These are phyloP conservation scores for Deroplatys truncata DNA, from an alignment of 2,888 invertebrate species.

Conservation along the genomic window DNA sequence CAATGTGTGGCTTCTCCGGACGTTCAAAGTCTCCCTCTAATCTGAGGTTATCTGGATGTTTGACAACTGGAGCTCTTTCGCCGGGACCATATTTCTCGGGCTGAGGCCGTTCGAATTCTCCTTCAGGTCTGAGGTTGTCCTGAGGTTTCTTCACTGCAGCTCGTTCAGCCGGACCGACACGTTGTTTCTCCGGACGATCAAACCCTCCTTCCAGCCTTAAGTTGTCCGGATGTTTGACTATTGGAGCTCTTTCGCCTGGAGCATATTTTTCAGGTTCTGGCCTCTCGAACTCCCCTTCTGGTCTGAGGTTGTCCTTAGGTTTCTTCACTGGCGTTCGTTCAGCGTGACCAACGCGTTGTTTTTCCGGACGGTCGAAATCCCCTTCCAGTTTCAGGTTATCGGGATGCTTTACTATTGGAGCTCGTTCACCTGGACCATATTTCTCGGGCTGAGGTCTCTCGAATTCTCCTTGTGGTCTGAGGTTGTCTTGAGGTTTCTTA, in stretches of 20 bases:
- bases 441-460: slow-evolving; percentile 39
- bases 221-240: slow-evolving; percentile 41
- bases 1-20: slow-evolving; percentile 29
- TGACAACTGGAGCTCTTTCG: slow-evolving; percentile 30
- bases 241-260: slow-evolving; percentile 41
- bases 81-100: slow-evolving; percentile 29
- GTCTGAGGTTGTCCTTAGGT: slow-evolving; percentile 47
- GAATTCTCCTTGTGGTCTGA: slow-evolving; percentile 50
- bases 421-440: slow-evolving; percentile 33
- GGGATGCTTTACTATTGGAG: slow-evolving; percentile 36
- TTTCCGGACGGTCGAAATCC: slow-evolving; percentile 44
- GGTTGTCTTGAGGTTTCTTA: slow-evolving; percentile 55
- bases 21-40: slow-evolving; percentile 33
- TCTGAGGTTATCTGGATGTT: slow-evolving; percentile 22
- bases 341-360: slow-evolving; percentile 46
- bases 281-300: slow-evolving; percentile 51
- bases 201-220: slow-evolving; percentile 37
- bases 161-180: slow-evolving; percentile 43
- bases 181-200: slow-evolving; percentile 27
- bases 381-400: slow-evolving; percentile 52
- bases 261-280: slow-evolving; percentile 43
- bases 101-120: slow-evolving; percentile 41
- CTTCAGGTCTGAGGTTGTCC: slow-evolving; percentile 35
- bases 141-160: slow-evolving; percentile 37
- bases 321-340: slow-evolving; percentile 39